phyloP scores from a whole-genome alignment of 2,113 vertebrate species.

The Tetrao urogallus region DNA sequence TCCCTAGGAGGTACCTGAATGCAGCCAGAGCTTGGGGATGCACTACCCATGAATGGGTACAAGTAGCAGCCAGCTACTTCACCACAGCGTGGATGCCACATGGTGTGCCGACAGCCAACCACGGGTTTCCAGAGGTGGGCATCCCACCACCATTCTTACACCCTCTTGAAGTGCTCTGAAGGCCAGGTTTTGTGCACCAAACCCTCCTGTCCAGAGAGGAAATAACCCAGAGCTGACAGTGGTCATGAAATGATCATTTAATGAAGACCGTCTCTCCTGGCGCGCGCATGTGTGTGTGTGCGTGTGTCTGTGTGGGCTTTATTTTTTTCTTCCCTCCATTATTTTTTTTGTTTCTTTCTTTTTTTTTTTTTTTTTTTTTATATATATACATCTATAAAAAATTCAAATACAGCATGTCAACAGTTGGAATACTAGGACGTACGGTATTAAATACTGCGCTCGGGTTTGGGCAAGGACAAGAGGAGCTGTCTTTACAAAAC shows the following conservation, averaged over 20 bases:
- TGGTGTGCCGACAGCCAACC: rapidly evolving
- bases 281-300: not conserved
- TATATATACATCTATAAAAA: too few relatives aligned
- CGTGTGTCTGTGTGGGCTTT: constrained; percentile 21
- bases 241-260: constrained; percentile 79
- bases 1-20: rapidly evolving
- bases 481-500: too few relatives aligned
- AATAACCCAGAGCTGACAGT: constrained; percentile 6
- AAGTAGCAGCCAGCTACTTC: not conserved
- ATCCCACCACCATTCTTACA: too few relatives aligned
- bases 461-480: too few relatives aligned
- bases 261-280: constrained; percentile 72
- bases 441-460: too few relatives aligned
- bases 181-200: not conserved
- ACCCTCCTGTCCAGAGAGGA: not conserved
- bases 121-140: not conserved
- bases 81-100: rapidly evolving
- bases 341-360: not conserved
- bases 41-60: rapidly evolving
- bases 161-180: not conserved
- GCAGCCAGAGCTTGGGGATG: rapidly evolving
- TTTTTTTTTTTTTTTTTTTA: constrained; percentile 18
- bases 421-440: too few relatives aligned
- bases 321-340: constrained; percentile 55
- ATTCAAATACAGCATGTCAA: too few relatives aligned